phyloP scores from a whole-genome alignment of 2,888 invertebrate genomes.

The Chymomyza caudatula region DNA sequence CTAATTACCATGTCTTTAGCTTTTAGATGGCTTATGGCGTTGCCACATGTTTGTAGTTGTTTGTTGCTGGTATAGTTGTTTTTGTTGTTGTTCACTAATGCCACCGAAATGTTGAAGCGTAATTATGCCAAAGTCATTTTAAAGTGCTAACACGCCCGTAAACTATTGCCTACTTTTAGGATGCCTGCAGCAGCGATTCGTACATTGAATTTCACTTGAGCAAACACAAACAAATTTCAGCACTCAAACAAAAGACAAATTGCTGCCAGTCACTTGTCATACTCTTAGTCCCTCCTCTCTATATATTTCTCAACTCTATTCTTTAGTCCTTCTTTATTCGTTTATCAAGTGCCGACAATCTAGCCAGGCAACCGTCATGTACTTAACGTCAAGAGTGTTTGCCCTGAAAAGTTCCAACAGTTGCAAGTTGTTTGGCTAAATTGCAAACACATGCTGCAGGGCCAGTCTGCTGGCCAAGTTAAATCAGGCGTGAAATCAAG shows the following conservation, averaged over 20 bases:
- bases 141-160: slow-evolving; percentile 3
- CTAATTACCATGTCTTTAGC: slow-evolving; percentile 72
- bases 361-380: slow-evolving; percentile 15
- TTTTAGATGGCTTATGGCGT: slow-evolving; percentile 64
- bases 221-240: background rate
- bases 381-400: slow-evolving; percentile 62
- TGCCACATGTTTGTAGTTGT: slow-evolving; percentile 40
- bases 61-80: slow-evolving; percentile 10
- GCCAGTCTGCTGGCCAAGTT: slow-evolving; percentile 49
- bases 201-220: slow-evolving; percentile 54
- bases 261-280: slow-evolving; percentile 47
- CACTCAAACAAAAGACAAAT: slow-evolving; percentile 66
- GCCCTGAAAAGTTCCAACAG: slow-evolving; percentile 28
- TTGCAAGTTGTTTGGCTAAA: slow-evolving; percentile 62
- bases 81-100: slow-evolving; percentile 34
- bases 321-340: background rate
- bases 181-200: slow-evolving; percentile 38
- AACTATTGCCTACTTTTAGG: slow-evolving; percentile 16
- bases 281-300: slow-evolving; percentile 10
- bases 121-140: slow-evolving; percentile 39
- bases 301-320: background rate
- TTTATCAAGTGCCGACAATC: slow-evolving; percentile 36
- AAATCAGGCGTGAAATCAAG: slow-evolving; percentile 74
- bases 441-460: slow-evolving; percentile 68
- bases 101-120: slow-evolving; percentile 48